Percentiles rank a stretch among this genome's conserved stretches.
phyloP scores from a whole-genome alignment of 2,888 invertebrate genomes.

The Acanthosepion esculentum region DNA sequence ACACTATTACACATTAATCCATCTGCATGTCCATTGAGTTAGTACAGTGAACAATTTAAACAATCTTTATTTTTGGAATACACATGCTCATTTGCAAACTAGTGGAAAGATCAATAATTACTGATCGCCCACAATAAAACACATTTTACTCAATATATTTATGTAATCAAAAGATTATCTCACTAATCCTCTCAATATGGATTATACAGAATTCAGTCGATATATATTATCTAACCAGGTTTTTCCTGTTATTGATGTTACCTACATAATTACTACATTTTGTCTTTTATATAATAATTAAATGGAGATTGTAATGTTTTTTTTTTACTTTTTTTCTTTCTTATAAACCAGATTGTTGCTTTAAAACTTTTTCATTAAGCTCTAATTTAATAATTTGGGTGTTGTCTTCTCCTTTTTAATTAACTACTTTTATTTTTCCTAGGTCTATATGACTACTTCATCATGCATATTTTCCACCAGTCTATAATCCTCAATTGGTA shows the following conservation, averaged over 20 bases:
- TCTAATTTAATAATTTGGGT: too few relatives aligned
- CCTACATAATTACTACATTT: background rate
- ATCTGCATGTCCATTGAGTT: background rate
- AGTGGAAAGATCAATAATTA: background rate
- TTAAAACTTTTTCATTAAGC: too few relatives aligned
- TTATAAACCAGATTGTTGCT: too few relatives aligned
- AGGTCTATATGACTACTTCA: too few relatives aligned
- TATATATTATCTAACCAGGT: background rate
- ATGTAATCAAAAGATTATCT: slow-evolving; percentile 20
- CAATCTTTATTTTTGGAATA: background rate
- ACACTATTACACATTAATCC: too few relatives aligned
- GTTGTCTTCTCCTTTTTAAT: background rate
- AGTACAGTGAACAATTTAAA: background rate
- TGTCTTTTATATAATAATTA: background rate
- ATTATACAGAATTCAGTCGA: background rate
- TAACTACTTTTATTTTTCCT: background rate
- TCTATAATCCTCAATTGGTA: too few relatives aligned
- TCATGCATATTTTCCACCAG: too few relatives aligned
- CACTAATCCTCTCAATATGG: background rate
- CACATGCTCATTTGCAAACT: background rate
- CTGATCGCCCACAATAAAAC: background rate
- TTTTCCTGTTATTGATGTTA: background rate
- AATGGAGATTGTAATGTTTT: too few relatives aligned
- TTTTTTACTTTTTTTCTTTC: too few relatives aligned
- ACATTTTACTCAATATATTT: slow-evolving; percentile 4